Evolutionary conservation across 2,797 vertebrate species (phyloP).

Genomic region (Anniella stebbinsi): DNA sequence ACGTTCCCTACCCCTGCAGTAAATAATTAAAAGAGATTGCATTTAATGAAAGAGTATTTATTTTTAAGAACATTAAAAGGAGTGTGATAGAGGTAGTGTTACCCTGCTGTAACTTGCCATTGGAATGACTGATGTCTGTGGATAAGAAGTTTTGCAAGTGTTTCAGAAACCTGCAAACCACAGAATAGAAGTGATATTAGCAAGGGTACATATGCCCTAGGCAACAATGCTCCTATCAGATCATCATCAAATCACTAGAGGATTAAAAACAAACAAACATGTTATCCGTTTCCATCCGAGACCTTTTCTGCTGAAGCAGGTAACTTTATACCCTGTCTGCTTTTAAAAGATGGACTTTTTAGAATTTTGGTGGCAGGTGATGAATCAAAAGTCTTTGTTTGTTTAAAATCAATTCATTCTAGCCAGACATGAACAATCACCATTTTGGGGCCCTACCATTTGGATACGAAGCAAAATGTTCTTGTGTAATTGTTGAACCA

Average conservation of each 20-base stretch:
- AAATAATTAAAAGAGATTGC: too few species aligned
- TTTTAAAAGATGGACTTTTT: background rate
- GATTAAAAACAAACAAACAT: background rate
- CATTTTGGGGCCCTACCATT: background rate
- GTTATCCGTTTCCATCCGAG: background rate
- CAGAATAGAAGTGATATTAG: background rate
- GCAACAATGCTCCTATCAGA: background rate
- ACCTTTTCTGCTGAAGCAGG: background rate
- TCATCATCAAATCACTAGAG: background rate
- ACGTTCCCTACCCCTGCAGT: background rate
- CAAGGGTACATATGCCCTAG: background rate
- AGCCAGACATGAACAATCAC: background rate
- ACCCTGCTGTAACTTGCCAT: background rate
- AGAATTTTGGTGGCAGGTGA: background rate
- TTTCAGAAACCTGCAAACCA: background rate
- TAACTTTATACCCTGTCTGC: background rate
- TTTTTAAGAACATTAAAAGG: background rate
- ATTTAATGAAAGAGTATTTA: background rate
- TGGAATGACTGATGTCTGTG: background rate
- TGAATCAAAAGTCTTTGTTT: background rate
- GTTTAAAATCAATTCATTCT: background rate
- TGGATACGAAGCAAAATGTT: background rate
- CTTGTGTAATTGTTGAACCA: background rate
- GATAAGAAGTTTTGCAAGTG: background rate
- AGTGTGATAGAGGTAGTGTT: background rate